Evolutionary conservation across 2,888 invertebrate species (phyloP).

Genomic region (Acanthosepion lycidas): DNA sequence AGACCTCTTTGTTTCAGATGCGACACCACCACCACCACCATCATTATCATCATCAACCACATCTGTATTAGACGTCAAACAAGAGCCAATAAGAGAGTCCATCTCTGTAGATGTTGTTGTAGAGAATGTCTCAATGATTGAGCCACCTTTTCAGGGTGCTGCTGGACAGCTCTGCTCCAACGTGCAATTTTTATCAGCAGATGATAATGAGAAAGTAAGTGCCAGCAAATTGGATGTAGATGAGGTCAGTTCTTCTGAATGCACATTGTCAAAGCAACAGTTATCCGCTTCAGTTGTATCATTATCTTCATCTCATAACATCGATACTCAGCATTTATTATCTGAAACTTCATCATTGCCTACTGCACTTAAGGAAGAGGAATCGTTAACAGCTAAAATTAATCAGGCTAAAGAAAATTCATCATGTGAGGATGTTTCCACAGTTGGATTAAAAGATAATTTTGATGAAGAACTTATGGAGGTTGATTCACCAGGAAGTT

Average conservation of each 20-base stretch:
- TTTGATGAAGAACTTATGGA: constrained; percentile 46
- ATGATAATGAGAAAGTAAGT: neutral
- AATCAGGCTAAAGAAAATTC: neutral
- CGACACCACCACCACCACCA: neutral
- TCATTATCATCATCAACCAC: neutral
- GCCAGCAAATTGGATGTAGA: constrained; percentile 8
- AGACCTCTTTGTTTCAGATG: neutral
- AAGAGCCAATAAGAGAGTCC: neutral
- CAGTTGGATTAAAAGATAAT: constrained; percentile 23
- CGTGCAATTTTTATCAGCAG: neutral
- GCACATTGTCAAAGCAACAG: neutral
- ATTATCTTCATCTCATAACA: neutral
- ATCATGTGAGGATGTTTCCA: neutral
- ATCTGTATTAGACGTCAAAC: neutral
- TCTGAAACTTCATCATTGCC: neutral
- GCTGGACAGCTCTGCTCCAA: neutral
- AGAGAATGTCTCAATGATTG: neutral
- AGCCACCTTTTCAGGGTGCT: neutral
- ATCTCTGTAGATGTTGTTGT: constrained; percentile 24
- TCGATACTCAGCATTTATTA: neutral
- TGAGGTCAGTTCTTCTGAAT: constrained; percentile 44
- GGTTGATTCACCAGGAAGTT: constrained; percentile 40
- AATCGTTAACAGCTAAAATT: neutral
- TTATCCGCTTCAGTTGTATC: neutral
- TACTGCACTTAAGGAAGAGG: neutral